Evolutionary conservation across 2,113 vertebrate genomes (phyloP).

Genomic region (Pteropus alecto): DNA sequence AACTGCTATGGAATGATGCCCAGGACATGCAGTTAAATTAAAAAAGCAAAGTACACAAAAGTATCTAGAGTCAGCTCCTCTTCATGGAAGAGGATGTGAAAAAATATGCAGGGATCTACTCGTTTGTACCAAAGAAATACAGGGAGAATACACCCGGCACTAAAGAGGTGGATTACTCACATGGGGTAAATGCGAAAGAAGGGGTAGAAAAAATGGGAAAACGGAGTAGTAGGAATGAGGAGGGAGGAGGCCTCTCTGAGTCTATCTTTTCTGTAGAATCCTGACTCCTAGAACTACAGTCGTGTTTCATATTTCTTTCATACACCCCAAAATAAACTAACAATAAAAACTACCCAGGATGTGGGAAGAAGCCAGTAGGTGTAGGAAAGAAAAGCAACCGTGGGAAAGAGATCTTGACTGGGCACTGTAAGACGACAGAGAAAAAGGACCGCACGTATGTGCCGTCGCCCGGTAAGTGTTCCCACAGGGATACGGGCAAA

Average conservation of each 20-base stretch:
- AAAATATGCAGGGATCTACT: not conserved
- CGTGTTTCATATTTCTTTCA: not conserved
- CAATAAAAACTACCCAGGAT: not conserved
- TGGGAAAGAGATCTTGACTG: not conserved
- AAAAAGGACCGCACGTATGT: not conserved
- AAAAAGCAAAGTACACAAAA: not conserved
- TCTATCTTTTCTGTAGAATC: not conserved
- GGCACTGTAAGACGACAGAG: not conserved
- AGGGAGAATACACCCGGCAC: not conserved
- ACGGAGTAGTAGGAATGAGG: not conserved
- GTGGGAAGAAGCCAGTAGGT: not conserved
- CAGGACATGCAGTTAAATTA: not conserved
- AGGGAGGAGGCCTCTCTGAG: not conserved
- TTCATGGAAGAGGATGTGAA: not conserved
- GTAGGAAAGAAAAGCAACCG: not conserved
- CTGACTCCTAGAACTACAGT: not conserved
- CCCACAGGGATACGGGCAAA: not conserved
- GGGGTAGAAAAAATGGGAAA: not conserved
- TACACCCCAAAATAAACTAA: not conserved
- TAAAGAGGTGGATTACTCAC: not conserved
- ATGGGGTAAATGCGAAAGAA: not conserved
- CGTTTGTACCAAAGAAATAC: not conserved
- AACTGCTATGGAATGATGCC: not conserved
- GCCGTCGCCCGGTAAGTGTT: not conserved
- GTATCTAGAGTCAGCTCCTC: not conserved